phyloP scores from a whole-genome alignment of 2,888 invertebrate genomes.

The Ashinkailepas kermadecensis region DNA sequence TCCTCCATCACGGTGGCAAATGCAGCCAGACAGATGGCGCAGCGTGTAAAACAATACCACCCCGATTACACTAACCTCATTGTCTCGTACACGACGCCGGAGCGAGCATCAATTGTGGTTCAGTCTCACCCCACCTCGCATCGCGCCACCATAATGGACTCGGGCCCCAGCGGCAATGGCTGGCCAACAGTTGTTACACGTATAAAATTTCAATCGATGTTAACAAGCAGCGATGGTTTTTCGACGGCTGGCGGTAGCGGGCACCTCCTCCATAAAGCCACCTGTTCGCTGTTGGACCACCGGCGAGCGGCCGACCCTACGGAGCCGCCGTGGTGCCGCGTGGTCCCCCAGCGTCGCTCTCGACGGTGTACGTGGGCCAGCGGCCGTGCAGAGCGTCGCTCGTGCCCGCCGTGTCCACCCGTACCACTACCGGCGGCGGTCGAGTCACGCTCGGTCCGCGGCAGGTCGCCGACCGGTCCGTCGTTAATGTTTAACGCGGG shows the following conservation, averaged over 20 bases:
- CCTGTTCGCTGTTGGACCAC: not conserved
- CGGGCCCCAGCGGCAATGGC: not conserved
- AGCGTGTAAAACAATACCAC: not conserved
- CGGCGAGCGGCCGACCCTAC: not conserved
- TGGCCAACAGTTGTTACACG: constrained; percentile 3
- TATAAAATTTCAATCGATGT: constrained; percentile 23
- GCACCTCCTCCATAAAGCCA: not conserved
- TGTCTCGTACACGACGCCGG: not conserved
- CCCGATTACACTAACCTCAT: not conserved
- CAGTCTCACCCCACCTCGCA: not conserved
- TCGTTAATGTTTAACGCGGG: too few relatives aligned
- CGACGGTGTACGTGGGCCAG: too few relatives aligned
- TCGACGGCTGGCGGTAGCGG: not conserved
- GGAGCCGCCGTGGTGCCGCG: not conserved
- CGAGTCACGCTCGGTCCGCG: not conserved
- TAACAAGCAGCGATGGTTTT: not conserved
- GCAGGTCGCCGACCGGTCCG: not conserved
- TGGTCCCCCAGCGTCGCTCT: too few relatives aligned
- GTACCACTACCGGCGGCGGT: not conserved
- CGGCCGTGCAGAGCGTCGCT: too few relatives aligned
- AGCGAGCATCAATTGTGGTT: not conserved
- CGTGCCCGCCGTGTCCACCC: too few relatives aligned
- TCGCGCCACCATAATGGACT: constrained; percentile 16
- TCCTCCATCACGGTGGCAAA: not conserved
- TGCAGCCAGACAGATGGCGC: not conserved